These are phyloP conservation scores for Beris chalybata DNA, from an alignment of 2,888 invertebrate genomes.

Conservation along the genomic window DNA sequence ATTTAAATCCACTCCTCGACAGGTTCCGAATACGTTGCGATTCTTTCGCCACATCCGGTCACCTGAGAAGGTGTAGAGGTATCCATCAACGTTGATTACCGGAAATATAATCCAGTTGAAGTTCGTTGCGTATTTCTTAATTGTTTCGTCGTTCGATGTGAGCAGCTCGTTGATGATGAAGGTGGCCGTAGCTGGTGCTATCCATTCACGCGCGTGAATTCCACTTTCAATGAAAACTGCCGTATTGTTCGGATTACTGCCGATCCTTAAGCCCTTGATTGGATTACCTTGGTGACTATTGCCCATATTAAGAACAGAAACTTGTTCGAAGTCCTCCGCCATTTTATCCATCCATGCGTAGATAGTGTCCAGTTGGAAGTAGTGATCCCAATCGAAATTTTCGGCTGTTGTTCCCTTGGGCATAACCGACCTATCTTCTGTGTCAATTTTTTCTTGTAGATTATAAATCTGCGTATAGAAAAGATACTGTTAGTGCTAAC, in stretches of 20 bases:
- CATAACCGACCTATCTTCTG: conserved; percentile 44
- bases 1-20: conserved; percentile 69
- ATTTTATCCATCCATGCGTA: conserved; percentile 52
- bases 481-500: neutral
- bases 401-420: conserved; percentile 46
- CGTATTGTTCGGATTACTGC: conserved; percentile 53
- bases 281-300: conserved; percentile 58
- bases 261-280: conserved; percentile 58
- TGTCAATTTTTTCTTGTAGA: conserved; percentile 43
- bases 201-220: conserved; percentile 56
- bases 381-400: conserved; percentile 54
- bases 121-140: conserved; percentile 51
- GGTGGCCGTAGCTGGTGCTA: conserved; percentile 54
- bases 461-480: conserved; percentile 41
- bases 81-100: conserved; percentile 76
- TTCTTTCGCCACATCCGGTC: conserved; percentile 83
- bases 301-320: conserved; percentile 57
- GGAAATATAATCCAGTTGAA: conserved; percentile 77
- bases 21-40: conserved; percentile 58
- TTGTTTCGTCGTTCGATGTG: conserved; percentile 49
- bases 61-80: conserved; percentile 72
- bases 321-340: conserved; percentile 46
- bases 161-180: conserved; percentile 52
- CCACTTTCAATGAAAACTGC: conserved; percentile 61
- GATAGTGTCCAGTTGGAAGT: conserved; percentile 54